These are phyloP conservation scores for Chamaetylas fuelleborni DNA, from an alignment of 2,113 vertebrate species.

Conservation along the genomic window DNA sequence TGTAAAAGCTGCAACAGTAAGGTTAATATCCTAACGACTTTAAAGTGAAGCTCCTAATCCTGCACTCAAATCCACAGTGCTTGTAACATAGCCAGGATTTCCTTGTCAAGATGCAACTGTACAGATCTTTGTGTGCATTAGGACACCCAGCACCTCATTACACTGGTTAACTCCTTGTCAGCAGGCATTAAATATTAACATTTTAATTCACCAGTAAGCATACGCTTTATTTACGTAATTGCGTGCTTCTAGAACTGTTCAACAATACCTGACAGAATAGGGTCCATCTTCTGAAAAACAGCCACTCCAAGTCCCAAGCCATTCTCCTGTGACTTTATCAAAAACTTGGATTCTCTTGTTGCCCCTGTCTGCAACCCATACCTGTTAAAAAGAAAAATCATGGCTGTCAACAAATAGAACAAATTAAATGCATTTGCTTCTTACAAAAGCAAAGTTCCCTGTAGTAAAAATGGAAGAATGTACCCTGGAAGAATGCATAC, in stretches of 20 bases:
- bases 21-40: neutral
- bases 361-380: constrained; percentile 95
- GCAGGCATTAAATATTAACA: neutral
- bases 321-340: constrained; percentile 88
- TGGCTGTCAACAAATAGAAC: neutral
- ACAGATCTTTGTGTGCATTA: neutral
- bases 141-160: neutral
- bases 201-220: neutral
- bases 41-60: neutral
- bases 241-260: neutral
- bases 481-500: neutral
- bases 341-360: constrained; percentile 96
- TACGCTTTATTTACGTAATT: neutral
- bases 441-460: neutral
- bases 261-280: constrained; percentile 86
- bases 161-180: neutral
- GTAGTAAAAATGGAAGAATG: neutral
- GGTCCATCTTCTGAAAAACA: constrained; percentile 92
- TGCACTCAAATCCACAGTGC: neutral
- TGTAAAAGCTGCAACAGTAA: neutral
- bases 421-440: neutral
- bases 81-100: neutral
- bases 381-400: constrained; percentile 64
- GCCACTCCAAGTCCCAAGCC: constrained; percentile 87
- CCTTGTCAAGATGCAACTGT: neutral